Evolutionary conservation across 1,140 invertebrate genomes (phyloP).

Genomic region (Drosophila ambigua): DNA sequence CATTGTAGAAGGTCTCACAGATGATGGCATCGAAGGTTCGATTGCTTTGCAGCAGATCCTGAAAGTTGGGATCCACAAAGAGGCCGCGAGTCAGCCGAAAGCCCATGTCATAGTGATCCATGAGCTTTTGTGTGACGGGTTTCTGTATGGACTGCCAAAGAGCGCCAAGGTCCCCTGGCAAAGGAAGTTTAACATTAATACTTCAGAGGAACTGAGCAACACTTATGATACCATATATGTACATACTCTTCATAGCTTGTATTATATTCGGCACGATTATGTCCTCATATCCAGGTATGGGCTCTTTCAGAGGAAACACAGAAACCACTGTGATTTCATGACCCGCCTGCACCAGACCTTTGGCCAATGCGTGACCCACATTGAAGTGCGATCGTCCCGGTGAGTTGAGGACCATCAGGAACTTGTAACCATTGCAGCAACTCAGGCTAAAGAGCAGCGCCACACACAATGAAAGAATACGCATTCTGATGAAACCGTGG

Average conservation of each 20-base stretch:
- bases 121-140: constrained; percentile 22
- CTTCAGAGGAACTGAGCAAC: not conserved
- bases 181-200: too few relatives aligned
- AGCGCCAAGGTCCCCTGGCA: constrained; percentile 34
- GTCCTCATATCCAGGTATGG: constrained; percentile 84
- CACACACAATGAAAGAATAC: constrained; percentile 20
- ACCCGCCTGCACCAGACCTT: constrained; percentile 84
- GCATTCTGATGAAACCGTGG: constrained; percentile 9
- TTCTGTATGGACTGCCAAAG: constrained; percentile 45
- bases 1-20: constrained; percentile 73
- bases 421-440: constrained; percentile 42
- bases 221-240: too few relatives aligned
- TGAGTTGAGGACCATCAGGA: constrained; percentile 84
- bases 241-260: constrained; percentile 35
- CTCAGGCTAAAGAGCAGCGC: constrained; percentile 17
- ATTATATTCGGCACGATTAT: constrained; percentile 55
- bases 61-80: constrained; percentile 41
- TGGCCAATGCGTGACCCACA: constrained; percentile 85
- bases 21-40: constrained; percentile 74
- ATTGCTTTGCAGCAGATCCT: constrained; percentile 32
- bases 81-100: constrained; percentile 40
- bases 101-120: constrained; percentile 52
- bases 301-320: constrained; percentile 83
- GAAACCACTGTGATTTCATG: constrained; percentile 86
- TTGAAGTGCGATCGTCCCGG: constrained; percentile 85